Base-by-base conservation (phyloP, 2,797 vertebrate genomes). In the Aotus griseimembra region DNA sequence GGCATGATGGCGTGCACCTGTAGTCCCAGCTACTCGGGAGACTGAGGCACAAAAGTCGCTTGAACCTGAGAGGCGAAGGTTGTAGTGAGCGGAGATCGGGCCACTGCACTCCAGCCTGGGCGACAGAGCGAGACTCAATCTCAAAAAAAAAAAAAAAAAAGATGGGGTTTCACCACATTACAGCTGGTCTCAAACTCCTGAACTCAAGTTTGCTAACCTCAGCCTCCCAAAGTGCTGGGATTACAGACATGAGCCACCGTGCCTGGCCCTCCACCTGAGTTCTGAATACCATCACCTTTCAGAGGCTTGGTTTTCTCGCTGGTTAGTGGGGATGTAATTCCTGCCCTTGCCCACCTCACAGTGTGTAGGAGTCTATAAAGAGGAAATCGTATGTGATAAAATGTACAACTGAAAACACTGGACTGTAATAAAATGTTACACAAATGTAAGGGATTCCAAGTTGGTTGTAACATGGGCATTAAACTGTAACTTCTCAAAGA, bases 321-420 rank as follows among this genome's bases (percentile, higher is more conserved):
- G 7, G 44, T 50, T 33, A 9, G 33, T n/a, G 22, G 67, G 50
- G 17, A 15, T 5, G 19, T 12, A 15, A 5, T 11, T 46, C 88
- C 64, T 22, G 33, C 64, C 36, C 92, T 46, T 15, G 79, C 57
- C 88, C 26, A 77, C 90, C 93, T 90, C 20, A 2, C 28, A 22
- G 28, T 30, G 82, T 55, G 44, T 8, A 41, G 85, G 50, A 81
- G 85, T 93, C 96, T 97, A 75, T 87, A 89, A 98, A 97, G 61
- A 82, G 24, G 39, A 72, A 96, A 83, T 30, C 72, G 87, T 2
- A 4, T 2, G 12, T 70, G 94, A 83, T 84, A 91, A 96, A 96
- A 93, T 17, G 44, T 5, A 7, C 94, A 93, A 93, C 67, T 58
- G 93, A 76, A 89, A 91, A 86, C 75, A 61, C 4, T 33, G 82